Conservation (phyloP, 2,888 invertebrate genomes). For the Odontomyia ornata region DNA sequence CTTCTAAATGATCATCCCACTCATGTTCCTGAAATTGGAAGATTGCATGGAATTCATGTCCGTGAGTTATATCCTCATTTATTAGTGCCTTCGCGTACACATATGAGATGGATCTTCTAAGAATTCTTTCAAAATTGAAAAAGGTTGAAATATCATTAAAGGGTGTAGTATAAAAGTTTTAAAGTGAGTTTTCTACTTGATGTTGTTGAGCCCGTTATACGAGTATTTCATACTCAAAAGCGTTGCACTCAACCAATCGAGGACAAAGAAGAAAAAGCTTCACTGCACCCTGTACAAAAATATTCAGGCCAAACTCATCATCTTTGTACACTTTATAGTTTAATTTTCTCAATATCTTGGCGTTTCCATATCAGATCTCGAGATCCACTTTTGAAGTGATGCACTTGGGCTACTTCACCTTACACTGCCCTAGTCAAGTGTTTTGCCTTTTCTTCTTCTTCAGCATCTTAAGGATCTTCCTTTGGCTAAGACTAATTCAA, state of each 20-base stretch:
- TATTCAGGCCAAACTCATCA: constrained; percentile 32
- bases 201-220: too few species aligned
- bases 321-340: constrained; percentile 23
- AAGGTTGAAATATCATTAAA: background rate
- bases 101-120: background rate
- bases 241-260: too few species aligned
- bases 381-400: constrained; percentile 1
- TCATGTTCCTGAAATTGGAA: constrained; percentile 34
- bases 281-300: constrained; percentile 16
- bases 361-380: constrained; percentile 28
- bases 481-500: constrained; percentile 4
- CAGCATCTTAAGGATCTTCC: constrained; percentile 27
- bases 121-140: background rate
- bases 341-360: constrained; percentile 40
- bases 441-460: constrained; percentile 34
- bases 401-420: constrained; percentile 36
- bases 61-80: constrained; percentile 32
- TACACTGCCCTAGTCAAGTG: constrained; percentile 29
- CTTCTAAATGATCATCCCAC: constrained; percentile 25
- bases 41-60: constrained; percentile 19
- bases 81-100: background rate
- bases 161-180: background rate
- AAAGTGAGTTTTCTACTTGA: too few species aligned
- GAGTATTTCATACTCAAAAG: too few species aligned
- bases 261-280: background rate